phyloP scores from a whole-genome alignment of 2,797 vertebrate species.

The Otolemur crassicaudatus region DNA sequence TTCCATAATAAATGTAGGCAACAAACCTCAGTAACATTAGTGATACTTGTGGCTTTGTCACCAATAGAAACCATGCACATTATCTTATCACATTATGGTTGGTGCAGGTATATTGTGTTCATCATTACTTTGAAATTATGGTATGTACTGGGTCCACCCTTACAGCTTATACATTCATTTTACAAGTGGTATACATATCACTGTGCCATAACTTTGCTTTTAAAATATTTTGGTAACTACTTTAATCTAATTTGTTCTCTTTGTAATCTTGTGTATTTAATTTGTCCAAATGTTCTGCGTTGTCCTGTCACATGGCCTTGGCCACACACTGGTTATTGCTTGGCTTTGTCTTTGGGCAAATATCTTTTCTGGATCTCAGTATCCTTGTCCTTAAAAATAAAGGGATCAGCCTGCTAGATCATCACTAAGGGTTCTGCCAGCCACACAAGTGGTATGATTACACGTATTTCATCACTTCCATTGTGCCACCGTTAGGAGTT shows the following conservation, averaged over 20 bases:
- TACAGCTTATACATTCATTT: not conserved
- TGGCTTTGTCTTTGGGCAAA: not conserved
- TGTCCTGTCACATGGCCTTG: not conserved
- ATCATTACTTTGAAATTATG: not conserved
- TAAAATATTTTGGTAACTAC: not conserved
- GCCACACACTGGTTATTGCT: not conserved
- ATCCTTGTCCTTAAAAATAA: not conserved
- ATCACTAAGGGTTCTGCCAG: not conserved
- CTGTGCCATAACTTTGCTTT: not conserved
- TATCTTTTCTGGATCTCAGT: not conserved
- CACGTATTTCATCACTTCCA: not conserved
- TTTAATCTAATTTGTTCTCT: not conserved
- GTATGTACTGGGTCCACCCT: not conserved
- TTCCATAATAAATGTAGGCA: not conserved
- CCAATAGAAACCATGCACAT: not conserved
- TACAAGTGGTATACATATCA: not conserved
- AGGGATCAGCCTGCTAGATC: not conserved
- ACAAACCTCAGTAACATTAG: not conserved
- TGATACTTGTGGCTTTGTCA: not conserved
- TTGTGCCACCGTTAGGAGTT: not conserved
- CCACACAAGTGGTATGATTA: fast-evolving
- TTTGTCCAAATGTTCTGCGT: not conserved
- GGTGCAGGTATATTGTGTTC: not conserved
- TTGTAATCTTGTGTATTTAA: not conserved
- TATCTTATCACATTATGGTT: not conserved